Conservation (phyloP, 2,113 vertebrate species). For the Hemibagrus wyckioides region DNA sequence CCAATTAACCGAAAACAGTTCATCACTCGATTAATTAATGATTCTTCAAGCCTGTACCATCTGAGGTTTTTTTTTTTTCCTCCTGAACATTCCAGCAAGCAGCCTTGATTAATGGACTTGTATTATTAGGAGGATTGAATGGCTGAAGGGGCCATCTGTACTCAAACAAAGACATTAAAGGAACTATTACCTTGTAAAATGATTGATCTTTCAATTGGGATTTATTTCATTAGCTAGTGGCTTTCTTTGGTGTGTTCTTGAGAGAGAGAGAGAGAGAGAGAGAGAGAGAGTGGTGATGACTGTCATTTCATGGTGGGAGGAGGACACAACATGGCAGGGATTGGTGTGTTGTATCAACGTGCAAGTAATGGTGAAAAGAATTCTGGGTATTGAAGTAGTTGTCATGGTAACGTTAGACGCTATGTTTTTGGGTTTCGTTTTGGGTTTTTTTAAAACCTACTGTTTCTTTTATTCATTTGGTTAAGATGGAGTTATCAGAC, state of each 20-base stretch:
- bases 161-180: conserved; percentile 70
- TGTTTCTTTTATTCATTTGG: neutral
- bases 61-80: conserved; percentile 36
- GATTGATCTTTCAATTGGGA: conserved; percentile 70
- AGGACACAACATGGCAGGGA: conserved; percentile 2
- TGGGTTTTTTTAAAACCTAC: too few relatives aligned
- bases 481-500: neutral
- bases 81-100: conserved; percentile 35
- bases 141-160: conserved; percentile 62
- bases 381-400: neutral
- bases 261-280: neutral
- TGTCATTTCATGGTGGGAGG: conserved; percentile 37
- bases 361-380: neutral
- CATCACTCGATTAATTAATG: conserved; percentile 49
- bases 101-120: conserved; percentile 59
- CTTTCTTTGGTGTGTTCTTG: conserved; percentile 45
- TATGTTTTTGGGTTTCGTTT: neutral
- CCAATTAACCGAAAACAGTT: conserved; percentile 33
- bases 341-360: neutral
- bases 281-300: conserved; percentile 45
- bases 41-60: conserved; percentile 48
- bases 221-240: conserved; percentile 63
- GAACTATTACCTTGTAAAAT: conserved; percentile 69
- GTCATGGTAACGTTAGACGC: neutral
- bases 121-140: conserved; percentile 62